These are phyloP conservation scores for Pandemis corylana DNA, from an alignment of 2,888 invertebrate genomes.

Conservation along the genomic window DNA sequence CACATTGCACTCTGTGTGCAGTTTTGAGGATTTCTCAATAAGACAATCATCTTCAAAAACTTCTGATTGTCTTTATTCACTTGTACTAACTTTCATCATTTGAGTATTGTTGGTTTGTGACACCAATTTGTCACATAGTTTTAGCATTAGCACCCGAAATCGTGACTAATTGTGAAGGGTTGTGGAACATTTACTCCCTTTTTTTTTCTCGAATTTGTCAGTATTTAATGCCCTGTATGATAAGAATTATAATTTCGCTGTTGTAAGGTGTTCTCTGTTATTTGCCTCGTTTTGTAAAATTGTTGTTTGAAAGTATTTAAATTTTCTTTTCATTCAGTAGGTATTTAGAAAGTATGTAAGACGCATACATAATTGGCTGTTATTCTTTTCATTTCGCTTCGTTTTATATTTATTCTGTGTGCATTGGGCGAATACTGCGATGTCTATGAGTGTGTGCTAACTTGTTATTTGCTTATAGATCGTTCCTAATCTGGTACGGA, in stretches of 20 bases:
- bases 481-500: constrained; percentile 98
- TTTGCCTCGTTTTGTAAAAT: constrained; percentile 43
- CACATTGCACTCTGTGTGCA: constrained; percentile 50
- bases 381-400: constrained; percentile 59
- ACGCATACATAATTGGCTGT: constrained; percentile 39
- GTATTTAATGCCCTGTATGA: constrained; percentile 32
- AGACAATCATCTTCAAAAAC: constrained; percentile 46
- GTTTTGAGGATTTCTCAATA: constrained; percentile 53
- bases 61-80: constrained; percentile 42
- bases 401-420: constrained; percentile 58
- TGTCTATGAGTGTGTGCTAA: constrained; percentile 34
- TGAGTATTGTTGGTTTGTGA: constrained; percentile 34
- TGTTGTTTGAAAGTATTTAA: constrained; percentile 42
- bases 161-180: constrained; percentile 51
- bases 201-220: constrained; percentile 35
- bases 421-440: constrained; percentile 52
- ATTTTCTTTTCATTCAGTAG: constrained; percentile 22
- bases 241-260: constrained; percentile 26
- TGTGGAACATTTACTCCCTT: constrained; percentile 40
- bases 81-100: constrained; percentile 46
- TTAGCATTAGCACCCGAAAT: constrained; percentile 52
- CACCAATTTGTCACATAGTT: constrained; percentile 34
- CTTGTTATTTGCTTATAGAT: constrained; percentile 88
- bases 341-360: constrained; percentile 31
- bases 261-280: constrained; percentile 29